A percentile compares a stretch with the other conserved stretches of the same genome.
Evolutionary conservation across 2,113 vertebrate genomes (phyloP).

Genomic region (Urocolius indicus): DNA sequence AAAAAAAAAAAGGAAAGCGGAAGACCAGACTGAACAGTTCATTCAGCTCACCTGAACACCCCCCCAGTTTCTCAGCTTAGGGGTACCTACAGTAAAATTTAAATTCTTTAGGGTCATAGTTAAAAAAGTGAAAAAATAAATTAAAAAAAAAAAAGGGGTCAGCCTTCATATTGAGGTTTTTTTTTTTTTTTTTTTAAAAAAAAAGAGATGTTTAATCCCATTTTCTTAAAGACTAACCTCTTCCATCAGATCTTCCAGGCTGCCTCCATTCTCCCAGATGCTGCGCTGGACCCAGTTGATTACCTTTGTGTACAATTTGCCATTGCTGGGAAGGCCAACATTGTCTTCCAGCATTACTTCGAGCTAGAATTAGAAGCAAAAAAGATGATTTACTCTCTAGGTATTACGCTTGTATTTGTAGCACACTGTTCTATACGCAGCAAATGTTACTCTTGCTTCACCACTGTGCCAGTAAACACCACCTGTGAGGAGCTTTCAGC

Average conservation of each 20-base stretch:
- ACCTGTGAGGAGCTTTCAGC: not conserved
- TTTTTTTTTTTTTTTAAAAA: not conserved
- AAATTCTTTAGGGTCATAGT: conserved; percentile 85
- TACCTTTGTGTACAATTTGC: conserved; percentile 98
- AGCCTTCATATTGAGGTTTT: conserved; percentile 71
- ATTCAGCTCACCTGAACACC: conserved; percentile 97
- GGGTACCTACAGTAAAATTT: conserved; percentile 88
- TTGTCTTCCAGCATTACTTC: conserved; percentile 99
- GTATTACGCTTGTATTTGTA: not conserved
- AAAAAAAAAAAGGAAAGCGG: conserved; percentile 77
- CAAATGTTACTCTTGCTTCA: not conserved
- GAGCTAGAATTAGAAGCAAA: conserved; percentile 81
- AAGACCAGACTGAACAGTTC: conserved; percentile 86
- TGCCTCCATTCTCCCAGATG: conserved; percentile 97
- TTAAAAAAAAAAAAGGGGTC: conserved; percentile 73
- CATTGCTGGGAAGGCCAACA: conserved; percentile 93
- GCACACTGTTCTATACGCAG: not conserved
- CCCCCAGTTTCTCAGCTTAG: conserved; percentile 93
- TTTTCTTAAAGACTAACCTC: conserved; percentile 92
- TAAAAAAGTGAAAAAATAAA: conserved; percentile 80
- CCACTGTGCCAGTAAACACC: not conserved
- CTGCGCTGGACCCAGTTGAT: conserved; percentile 98
- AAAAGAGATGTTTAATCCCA: conserved; percentile 54
- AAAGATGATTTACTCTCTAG: not conserved
- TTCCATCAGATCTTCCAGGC: conserved; percentile 94